Evolutionary conservation across 1,140 invertebrate species (phyloP).

Genomic region (Paracyclopina nana): DNA sequence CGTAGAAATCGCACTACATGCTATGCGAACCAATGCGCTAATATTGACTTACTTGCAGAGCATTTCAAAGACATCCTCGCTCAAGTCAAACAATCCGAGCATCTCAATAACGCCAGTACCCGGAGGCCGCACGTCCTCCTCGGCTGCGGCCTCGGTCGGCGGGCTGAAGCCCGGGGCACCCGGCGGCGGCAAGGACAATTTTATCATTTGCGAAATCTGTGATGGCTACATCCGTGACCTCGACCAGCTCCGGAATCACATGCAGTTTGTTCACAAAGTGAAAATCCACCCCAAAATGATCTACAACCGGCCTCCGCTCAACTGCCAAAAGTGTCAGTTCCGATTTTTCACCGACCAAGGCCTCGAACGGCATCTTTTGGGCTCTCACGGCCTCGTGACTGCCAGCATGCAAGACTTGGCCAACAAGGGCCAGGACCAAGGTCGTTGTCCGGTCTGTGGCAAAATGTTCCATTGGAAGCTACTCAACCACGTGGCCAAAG

Average conservation of each 20-base stretch:
- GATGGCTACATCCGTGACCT: constrained; percentile 86
- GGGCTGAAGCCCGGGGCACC: background rate
- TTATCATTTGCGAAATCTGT: constrained; percentile 86
- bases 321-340: constrained; percentile 84
- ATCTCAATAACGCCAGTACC: constrained; percentile 77
- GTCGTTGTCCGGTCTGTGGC: constrained; percentile 76
- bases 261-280: constrained; percentile 87
- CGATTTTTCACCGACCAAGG: constrained; percentile 65
- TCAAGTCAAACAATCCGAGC: constrained; percentile 35
- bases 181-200: constrained; percentile 41
- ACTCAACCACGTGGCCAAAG: constrained; percentile 66
- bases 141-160: constrained; percentile 19
- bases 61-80: too few relatives aligned
- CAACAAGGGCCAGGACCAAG: constrained; percentile 79
- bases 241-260: constrained; percentile 73
- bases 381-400: constrained; percentile 77
- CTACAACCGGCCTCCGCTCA: constrained; percentile 73
- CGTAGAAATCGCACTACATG: too few relatives aligned
- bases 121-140: constrained; percentile 33
- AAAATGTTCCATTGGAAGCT: constrained; percentile 80
- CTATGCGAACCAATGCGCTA: too few relatives aligned
- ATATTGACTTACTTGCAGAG: too few relatives aligned
- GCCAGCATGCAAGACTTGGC: constrained; percentile 88
- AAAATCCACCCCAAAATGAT: constrained; percentile 93
- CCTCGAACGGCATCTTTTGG: constrained; percentile 70